Evolutionary conservation across 2,888 invertebrate genomes (phyloP).

Genomic region (Amphipyra tragopoginis): DNA sequence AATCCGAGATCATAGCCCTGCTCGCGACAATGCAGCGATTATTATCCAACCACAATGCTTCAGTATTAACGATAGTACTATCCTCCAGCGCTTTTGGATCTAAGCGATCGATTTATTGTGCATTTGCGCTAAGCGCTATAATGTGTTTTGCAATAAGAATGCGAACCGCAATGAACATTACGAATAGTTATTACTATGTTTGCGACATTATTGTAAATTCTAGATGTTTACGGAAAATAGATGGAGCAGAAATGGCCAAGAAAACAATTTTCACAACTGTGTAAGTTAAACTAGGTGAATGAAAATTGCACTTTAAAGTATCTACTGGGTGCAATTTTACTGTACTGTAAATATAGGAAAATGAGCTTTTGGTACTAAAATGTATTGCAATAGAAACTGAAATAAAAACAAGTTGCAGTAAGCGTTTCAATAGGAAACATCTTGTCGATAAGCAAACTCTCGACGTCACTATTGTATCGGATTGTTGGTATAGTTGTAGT

Average conservation of each 20-base stretch:
- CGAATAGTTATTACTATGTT: conserved; percentile 23
- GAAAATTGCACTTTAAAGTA: conserved; percentile 9
- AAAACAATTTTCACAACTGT: conserved; percentile 4
- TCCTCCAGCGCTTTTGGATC: conserved; percentile 31
- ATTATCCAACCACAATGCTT: conserved; percentile 55
- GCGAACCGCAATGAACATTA: conserved; percentile 12
- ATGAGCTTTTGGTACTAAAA: background rate
- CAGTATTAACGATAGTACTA: conserved; percentile 44
- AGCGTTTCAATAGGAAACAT: conserved; percentile 15
- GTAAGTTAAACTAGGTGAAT: conserved; percentile 18
- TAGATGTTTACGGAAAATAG: conserved; percentile 3
- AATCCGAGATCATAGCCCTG: conserved; percentile 60
- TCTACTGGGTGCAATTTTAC: background rate
- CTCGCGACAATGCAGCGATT: conserved; percentile 58
- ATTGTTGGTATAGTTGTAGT: conserved; percentile 8
- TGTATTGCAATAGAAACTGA: conserved; percentile 1
- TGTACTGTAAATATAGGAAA: background rate
- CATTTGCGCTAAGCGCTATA: conserved; percentile 17
- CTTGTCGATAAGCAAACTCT: conserved; percentile 13
- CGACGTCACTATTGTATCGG: conserved; percentile 9
- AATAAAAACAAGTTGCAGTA: background rate
- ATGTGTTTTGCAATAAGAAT: conserved; percentile 21
- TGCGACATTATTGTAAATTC: conserved; percentile 18
- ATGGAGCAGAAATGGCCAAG: background rate
- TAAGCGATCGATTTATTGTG: conserved; percentile 43